Conservation (phyloP, 1,140 invertebrate genomes). For the Adelges cooleyi region DNA sequence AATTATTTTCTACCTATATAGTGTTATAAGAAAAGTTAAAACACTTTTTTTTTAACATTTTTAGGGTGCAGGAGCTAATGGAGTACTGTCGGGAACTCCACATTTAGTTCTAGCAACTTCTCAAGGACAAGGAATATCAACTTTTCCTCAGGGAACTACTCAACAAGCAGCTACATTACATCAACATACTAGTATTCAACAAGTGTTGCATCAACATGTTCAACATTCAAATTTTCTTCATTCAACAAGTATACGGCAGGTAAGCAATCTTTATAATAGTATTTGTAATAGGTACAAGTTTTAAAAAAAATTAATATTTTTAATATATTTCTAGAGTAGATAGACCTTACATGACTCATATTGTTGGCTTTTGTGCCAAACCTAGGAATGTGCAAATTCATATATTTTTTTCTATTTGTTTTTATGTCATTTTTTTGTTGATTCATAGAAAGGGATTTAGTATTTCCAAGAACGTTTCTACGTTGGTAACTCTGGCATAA, state of each 20-base stretch:
- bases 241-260: constrained; percentile 33
- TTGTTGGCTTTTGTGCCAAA: too few species aligned
- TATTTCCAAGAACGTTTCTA: too few species aligned
- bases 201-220: constrained; percentile 32
- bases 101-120: constrained; percentile 30
- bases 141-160: constrained; percentile 29
- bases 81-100: constrained; percentile 30
- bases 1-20: not conserved
- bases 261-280: constrained; percentile 10
- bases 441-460: too few species aligned
- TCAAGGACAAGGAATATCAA: constrained; percentile 26
- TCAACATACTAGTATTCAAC: constrained; percentile 32
- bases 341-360: too few species aligned
- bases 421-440: too few species aligned
- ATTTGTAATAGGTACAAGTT: too few species aligned
- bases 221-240: constrained; percentile 30
- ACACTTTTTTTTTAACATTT: not conserved
- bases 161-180: constrained; percentile 25
- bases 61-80: constrained; percentile 32
- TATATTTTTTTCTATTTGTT: too few species aligned
- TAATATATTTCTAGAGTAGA: too few species aligned
- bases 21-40: not conserved
- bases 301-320: too few species aligned
- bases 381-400: too few species aligned
- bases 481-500: too few species aligned